Percentiles rank a stretch among this genome's conserved stretches.
Conservation (phyloP, 1,140 invertebrate genomes). For the Battus philenor region DNA sequence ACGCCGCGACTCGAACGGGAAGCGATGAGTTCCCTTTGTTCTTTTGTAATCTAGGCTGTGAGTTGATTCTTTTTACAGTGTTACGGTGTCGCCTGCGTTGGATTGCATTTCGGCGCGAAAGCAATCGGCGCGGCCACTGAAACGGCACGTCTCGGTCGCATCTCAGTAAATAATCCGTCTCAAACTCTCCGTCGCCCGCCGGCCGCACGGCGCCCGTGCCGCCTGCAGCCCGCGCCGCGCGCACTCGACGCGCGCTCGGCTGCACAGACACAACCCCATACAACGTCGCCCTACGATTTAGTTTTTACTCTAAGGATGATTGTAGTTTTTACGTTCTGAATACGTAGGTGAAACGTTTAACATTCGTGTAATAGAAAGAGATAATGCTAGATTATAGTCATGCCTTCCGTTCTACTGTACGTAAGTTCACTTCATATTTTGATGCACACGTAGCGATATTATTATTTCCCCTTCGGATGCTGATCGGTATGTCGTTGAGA, state of each 20-base stretch:
- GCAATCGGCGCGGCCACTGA: constrained; percentile 49
- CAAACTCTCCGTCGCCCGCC: constrained; percentile 65
- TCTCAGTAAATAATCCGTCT: constrained; percentile 72
- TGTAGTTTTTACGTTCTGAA: constrained; percentile 48
- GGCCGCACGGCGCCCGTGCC: too few relatives aligned
- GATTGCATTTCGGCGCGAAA: constrained; percentile 42
- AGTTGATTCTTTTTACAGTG: constrained; percentile 63
- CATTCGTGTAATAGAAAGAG: constrained; percentile 63
- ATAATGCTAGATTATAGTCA: constrained; percentile 70
- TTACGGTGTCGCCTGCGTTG: constrained; percentile 57
- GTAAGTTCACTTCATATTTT: constrained; percentile 69
- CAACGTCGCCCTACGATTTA: constrained; percentile 47
- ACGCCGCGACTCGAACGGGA: constrained; percentile 40
- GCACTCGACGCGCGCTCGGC: too few relatives aligned
- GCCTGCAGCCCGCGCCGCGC: too few relatives aligned
- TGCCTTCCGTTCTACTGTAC: constrained; percentile 62
- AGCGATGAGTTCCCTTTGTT: constrained; percentile 26
- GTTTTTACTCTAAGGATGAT: constrained; percentile 52
- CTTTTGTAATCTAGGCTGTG: constrained; percentile 64
- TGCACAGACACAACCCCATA: too few relatives aligned
- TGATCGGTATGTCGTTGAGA: constrained; percentile 61
- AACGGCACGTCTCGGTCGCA: constrained; percentile 71
- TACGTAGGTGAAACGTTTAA: constrained; percentile 55
- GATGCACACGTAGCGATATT: constrained; percentile 67
- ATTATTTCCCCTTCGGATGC: constrained; percentile 63